These are phyloP conservation scores for Pontoporia blainvillei DNA, from an alignment of 2,113 vertebrate species.

Conservation along the genomic window DNA sequence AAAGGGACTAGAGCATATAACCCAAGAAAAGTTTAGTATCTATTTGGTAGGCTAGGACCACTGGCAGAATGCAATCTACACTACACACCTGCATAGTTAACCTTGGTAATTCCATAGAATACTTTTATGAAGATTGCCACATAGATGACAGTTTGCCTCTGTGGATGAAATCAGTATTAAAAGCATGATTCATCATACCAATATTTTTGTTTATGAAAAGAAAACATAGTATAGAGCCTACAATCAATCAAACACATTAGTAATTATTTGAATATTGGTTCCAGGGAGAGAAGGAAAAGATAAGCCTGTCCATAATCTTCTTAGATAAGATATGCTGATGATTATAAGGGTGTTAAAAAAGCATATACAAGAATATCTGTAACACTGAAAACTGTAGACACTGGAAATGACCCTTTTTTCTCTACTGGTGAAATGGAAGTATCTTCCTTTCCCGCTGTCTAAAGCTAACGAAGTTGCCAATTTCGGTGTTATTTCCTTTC, in stretches of 20 bases:
- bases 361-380: not conserved
- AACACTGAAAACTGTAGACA: not conserved
- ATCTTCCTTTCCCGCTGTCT: not conserved
- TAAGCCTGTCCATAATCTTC: not conserved
- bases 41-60: not conserved
- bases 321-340: not conserved
- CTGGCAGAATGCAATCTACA: not conserved
- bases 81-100: not conserved
- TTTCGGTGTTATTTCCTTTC: slow-evolving; percentile 4
- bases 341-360: not conserved
- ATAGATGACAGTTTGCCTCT: not conserved
- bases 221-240: not conserved
- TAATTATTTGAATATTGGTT: slow-evolving; percentile 3
- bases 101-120: not conserved
- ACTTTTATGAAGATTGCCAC: not conserved
- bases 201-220: slow-evolving; percentile 30
- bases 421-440: not conserved
- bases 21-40: not conserved
- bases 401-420: not conserved
- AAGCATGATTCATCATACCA: not conserved
- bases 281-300: not conserved
- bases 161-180: not conserved
- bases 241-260: not conserved
- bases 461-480: not conserved
- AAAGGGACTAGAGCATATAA: not conserved